Conservation (phyloP, 2,888 invertebrate genomes). For the Acleris laterana region DNA sequence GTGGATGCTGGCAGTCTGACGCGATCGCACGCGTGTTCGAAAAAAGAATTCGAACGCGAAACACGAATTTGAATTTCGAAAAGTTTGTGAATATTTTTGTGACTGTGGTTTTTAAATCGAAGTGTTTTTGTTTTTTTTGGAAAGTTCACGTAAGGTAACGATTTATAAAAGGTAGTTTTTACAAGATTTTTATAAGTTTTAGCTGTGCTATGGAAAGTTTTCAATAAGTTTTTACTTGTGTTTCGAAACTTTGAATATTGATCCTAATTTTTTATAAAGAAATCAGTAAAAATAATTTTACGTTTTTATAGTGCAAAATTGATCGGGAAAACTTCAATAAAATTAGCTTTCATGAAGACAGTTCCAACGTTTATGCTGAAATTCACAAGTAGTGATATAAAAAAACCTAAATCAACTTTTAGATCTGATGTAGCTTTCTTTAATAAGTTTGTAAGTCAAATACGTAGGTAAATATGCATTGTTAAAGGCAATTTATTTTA, state of each 20-base stretch:
- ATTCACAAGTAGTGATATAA: not conserved
- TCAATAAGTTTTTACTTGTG: too few relatives aligned
- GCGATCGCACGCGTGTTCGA: constrained; percentile 48
- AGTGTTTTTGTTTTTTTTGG: not conserved
- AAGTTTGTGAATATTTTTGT: constrained; percentile 1
- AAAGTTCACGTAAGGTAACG: not conserved
- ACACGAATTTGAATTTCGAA: constrained; percentile 2
- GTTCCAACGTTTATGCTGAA: not conserved
- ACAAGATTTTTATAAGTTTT: too few relatives aligned
- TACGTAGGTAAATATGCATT: too few relatives aligned
- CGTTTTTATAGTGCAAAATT: not conserved
- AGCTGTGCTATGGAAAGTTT: too few relatives aligned
- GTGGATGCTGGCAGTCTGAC: constrained; percentile 59
- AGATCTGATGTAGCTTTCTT: too few relatives aligned
- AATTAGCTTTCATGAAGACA: not conserved
- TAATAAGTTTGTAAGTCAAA: too few relatives aligned
- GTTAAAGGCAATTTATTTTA: too few relatives aligned
- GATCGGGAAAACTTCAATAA: not conserved
- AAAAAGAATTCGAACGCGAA: constrained; percentile 17
- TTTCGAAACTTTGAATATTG: too few relatives aligned
- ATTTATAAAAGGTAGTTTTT: too few relatives aligned
- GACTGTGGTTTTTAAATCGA: not conserved
- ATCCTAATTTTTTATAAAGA: too few relatives aligned
- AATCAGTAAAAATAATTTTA: not conserved
- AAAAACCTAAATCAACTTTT: too few relatives aligned